Evolutionary conservation across 2,797 vertebrate genomes (phyloP).

Genomic region (Notolepis coatsorum): DNA sequence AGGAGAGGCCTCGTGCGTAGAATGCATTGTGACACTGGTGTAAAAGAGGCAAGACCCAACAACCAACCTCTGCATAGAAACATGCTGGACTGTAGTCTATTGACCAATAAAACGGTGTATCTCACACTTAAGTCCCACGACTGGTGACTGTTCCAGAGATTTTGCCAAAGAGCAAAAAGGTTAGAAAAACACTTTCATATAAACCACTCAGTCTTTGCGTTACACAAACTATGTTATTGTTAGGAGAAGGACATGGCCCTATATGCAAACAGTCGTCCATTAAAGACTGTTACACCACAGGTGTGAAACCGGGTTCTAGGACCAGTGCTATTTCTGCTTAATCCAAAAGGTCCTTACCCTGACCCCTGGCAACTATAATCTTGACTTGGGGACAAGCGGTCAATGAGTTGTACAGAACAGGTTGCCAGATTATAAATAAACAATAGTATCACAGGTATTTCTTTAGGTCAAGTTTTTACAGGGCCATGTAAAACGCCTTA

Average conservation of each 20-base stretch:
- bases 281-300: constrained; percentile 47
- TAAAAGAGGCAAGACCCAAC: not conserved
- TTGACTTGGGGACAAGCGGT: constrained; percentile 41
- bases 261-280: constrained; percentile 51
- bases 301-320: constrained; percentile 51
- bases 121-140: no score
- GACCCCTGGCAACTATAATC: constrained; percentile 42
- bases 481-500: not conserved
- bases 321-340: constrained; percentile 75
- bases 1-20: constrained; percentile 14
- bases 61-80: not conserved
- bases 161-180: no score
- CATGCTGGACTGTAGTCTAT: no score
- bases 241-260: constrained; percentile 25
- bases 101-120: no score
- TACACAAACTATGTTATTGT: constrained; percentile 4
- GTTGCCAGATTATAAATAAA: not conserved
- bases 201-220: no score
- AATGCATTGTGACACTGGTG: not conserved
- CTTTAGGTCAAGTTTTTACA: not conserved
- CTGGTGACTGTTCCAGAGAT: no score
- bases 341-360: constrained; percentile 61
- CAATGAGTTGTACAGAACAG: constrained; percentile 30
- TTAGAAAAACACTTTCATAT: no score
- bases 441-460: no score